Evolutionary conservation across 2,888 invertebrate genomes (phyloP), one percentile per base, ranked within the genome.

Genomic region (Dromius quadrimaculatus): DNA sequence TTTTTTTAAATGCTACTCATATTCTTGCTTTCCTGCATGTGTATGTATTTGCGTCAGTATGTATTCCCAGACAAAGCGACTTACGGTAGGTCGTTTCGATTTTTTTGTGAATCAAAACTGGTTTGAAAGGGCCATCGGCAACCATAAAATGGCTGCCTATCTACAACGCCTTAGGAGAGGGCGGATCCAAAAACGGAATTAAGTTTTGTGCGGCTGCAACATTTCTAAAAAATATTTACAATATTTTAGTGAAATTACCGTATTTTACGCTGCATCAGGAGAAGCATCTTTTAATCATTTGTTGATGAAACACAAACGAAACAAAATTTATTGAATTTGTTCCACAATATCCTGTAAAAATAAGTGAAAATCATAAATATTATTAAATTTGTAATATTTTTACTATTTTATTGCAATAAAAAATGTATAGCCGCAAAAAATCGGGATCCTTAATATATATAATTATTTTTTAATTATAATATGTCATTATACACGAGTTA

Each of bases 81-180:
- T 22, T 65, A 65, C 65, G 65, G 65, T 65, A 65, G 65, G 65
- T 65, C 65, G 65, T 65, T 65, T 54, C 28, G 32, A 28, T 65
- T 43, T 65, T 32, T 68, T 57, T 32, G 68, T 54, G 59, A 59
- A 43, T 68, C 32, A 9, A 68, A 68, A 68, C 68, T 68, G 68
- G 68, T 68, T 68, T 68, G 23, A 23, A 59, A 43, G 68, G 68
- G 41, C 68, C 68, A 28, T 19, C 59, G 68, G 68, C 68, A 59
- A 68, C 59, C 45, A 43, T 59, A 68, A 68, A 68, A 68, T 68
- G 68, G 68, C 68, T 68, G 68, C 68, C 68, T 68, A 68, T 68
- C 68, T 68, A 41, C 59, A 68, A 32, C 45, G 68, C 68, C 68
- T 68, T 68, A 59, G 68, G 68, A 68, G 68, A 32, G 45, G 68